phyloP scores from a whole-genome alignment of 2,888 invertebrate species.

The Eucera pruinosa region DNA sequence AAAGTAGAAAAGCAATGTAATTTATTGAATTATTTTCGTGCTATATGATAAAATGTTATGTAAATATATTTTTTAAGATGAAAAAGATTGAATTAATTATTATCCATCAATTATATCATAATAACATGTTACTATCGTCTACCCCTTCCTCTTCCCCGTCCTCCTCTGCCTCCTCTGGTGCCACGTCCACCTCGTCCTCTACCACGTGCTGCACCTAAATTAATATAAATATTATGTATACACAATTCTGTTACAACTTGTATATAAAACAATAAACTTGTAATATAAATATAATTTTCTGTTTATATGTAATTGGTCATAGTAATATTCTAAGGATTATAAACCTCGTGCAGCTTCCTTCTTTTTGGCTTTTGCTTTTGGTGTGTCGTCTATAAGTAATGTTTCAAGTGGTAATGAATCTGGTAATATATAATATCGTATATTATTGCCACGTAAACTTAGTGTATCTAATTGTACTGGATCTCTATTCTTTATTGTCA shows the following conservation, averaged over 20 bases:
- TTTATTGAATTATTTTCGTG: constrained; percentile 36
- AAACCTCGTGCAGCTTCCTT: constrained; percentile 91
- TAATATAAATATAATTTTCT: no score
- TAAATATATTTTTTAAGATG: constrained; percentile 37
- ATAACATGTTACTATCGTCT: constrained; percentile 82
- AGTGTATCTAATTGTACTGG: constrained; percentile 97
- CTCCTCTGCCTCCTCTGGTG: no score
- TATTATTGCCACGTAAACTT: constrained; percentile 97
- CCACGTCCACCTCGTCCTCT: constrained; percentile 90
- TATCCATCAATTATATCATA: constrained; percentile 25
- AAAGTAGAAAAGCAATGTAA: constrained; percentile 58
- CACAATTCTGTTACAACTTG: not conserved
- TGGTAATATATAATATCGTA: constrained; percentile 97
- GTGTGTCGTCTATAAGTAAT: constrained; percentile 97
- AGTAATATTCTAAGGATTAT: not conserved
- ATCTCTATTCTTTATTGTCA: constrained; percentile 98
- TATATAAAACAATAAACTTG: not conserved
- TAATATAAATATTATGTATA: not conserved
- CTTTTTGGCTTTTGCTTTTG: constrained; percentile 96
- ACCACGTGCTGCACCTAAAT: constrained; percentile 87
- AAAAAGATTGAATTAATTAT: constrained; percentile 40
- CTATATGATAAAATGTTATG: constrained; percentile 23
- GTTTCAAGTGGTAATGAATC: constrained; percentile 99
- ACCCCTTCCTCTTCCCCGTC: constrained; percentile 88
- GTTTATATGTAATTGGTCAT: no score